Evolutionary conservation across 2,113 vertebrate species (phyloP).

Genomic region (Lepidothrix coronata): DNA sequence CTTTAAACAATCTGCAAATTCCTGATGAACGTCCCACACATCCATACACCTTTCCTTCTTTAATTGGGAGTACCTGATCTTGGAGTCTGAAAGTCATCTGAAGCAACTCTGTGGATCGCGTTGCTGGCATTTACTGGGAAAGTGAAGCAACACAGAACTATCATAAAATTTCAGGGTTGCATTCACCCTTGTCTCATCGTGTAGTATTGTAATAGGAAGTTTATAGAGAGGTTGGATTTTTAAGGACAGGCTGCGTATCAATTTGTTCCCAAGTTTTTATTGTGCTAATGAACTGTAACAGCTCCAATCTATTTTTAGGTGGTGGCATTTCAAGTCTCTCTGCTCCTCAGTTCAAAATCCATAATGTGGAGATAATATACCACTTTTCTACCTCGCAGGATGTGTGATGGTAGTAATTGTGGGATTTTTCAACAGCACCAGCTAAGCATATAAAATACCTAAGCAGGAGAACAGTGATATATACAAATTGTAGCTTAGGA

Average conservation of each 20-base stretch:
- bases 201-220: background rate
- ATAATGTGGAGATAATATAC: conserved; percentile 25
- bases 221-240: conserved; percentile 45
- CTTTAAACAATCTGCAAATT: background rate
- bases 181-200: background rate
- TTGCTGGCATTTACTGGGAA: conserved; percentile 14
- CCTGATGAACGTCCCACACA: background rate
- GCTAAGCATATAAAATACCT: background rate
- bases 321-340: conserved; percentile 52
- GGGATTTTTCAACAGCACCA: background rate
- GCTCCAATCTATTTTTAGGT: conserved; percentile 59
- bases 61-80: background rate
- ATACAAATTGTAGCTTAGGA: background rate
- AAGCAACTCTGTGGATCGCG: background rate
- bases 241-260: conserved; percentile 46
- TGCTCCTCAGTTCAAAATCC: conserved; percentile 34
- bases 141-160: background rate
- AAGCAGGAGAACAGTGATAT: background rate
- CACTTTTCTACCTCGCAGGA: conserved; percentile 9
- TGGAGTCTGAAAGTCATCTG: conserved; percentile 11
- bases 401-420: background rate
- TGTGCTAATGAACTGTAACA: conserved; percentile 57
- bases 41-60: background rate
- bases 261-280: conserved; percentile 62
- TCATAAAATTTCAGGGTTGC: conserved; percentile 31